Conservation (phyloP, 2,888 invertebrate genomes). For the Omphaloscelis lunosa region DNA sequence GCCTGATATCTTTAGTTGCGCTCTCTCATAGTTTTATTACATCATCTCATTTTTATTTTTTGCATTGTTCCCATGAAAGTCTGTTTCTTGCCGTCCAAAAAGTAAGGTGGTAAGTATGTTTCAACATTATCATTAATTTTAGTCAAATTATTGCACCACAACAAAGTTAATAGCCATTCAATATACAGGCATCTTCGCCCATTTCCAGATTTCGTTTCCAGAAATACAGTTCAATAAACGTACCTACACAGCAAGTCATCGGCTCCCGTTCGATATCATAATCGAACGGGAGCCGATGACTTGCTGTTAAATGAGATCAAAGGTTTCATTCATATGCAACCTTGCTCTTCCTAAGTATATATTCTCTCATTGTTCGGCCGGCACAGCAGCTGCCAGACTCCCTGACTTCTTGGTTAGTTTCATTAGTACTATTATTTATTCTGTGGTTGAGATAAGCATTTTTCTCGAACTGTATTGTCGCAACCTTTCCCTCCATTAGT, state of each 20-base stretch:
- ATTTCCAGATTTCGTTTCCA: background rate
- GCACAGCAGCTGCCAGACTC: background rate
- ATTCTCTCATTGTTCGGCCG: background rate
- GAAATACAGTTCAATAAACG: slow-evolving; percentile 17
- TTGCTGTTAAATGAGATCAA: too few species aligned
- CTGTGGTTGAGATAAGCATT: background rate
- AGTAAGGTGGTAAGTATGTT: background rate
- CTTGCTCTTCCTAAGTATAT: background rate
- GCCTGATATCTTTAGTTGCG: background rate
- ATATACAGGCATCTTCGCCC: background rate
- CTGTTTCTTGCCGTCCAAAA: background rate
- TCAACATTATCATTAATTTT: background rate
- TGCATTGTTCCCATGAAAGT: background rate
- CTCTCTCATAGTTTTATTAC: too few species aligned
- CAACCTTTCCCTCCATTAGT: background rate
- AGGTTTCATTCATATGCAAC: too few species aligned
- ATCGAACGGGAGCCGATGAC: too few species aligned
- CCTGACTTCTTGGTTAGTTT: background rate
- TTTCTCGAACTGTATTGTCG: background rate
- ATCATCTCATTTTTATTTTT: too few species aligned
- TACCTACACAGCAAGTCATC: slow-evolving; percentile 10
- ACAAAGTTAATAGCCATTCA: background rate
- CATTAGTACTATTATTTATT: too few species aligned
- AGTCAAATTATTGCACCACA: background rate
- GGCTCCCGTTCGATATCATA: background rate